Percentiles rank a stretch among this genome's conserved stretches.
Evolutionary conservation across 2,888 invertebrate species (phyloP).

Genomic region (Cheilosia impressa): DNA sequence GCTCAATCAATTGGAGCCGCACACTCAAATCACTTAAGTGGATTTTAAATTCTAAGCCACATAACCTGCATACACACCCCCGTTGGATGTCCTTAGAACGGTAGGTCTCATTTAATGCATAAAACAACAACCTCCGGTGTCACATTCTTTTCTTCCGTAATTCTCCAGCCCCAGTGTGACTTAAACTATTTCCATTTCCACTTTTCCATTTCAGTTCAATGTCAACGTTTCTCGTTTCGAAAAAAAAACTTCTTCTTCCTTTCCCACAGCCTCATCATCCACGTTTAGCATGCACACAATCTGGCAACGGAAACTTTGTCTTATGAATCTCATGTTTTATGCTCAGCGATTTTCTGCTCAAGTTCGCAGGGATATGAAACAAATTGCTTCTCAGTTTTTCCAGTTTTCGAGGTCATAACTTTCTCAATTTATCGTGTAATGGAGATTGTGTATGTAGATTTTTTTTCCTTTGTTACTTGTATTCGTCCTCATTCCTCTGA

Average conservation of each 20-base stretch:
- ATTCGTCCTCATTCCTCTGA: neutral
- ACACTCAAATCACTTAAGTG: constrained; percentile 1
- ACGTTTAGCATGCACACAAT: constrained; percentile 38
- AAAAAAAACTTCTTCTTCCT: neutral
- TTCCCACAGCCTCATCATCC: neutral
- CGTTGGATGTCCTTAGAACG: neutral
- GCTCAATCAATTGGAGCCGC: neutral
- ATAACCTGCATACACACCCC: neutral
- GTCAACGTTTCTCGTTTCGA: constrained; percentile 32
- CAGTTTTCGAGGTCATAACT: constrained; percentile 73
- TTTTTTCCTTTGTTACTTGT: constrained; percentile 12
- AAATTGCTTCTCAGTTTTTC: constrained; percentile 67
- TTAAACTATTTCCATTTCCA: neutral
- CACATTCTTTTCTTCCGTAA: neutral
- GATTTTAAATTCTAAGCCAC: neutral
- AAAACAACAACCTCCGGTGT: neutral
- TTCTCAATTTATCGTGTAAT: constrained; percentile 74
- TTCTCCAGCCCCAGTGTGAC: neutral
- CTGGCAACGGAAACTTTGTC: constrained; percentile 48
- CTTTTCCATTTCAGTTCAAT: constrained; percentile 46
- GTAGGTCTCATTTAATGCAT: neutral
- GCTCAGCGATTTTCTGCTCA: constrained; percentile 66
- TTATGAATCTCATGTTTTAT: constrained; percentile 74
- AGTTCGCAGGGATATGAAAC: constrained; percentile 61
- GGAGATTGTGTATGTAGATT: constrained; percentile 64